Percentiles rank a stretch among this genome's conserved stretches.
phyloP scores from a whole-genome alignment of 2,888 invertebrate genomes.

The Apomyelois bistriatella region DNA sequence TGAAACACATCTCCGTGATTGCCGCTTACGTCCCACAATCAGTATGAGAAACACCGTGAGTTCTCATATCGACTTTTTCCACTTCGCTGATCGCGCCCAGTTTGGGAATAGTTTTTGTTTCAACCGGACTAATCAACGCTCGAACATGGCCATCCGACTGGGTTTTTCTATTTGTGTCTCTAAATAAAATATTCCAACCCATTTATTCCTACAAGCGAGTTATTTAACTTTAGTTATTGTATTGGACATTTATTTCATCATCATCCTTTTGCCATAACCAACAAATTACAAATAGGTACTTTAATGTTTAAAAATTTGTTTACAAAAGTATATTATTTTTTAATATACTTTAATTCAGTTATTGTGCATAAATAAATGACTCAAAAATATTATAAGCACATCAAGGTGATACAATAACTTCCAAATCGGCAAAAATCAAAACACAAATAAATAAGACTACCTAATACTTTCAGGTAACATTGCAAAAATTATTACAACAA shows the following conservation, averaged over 20 bases:
- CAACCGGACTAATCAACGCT: constrained; percentile 72
- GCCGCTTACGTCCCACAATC: constrained; percentile 71
- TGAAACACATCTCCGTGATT: constrained; percentile 69
- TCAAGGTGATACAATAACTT: too few relatives aligned
- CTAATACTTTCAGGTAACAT: too few relatives aligned
- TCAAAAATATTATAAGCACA: too few relatives aligned
- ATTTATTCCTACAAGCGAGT: constrained; percentile 23
- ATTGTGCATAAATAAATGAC: too few relatives aligned
- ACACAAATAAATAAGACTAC: too few relatives aligned
- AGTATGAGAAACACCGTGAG: constrained; percentile 41
- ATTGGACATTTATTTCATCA: neutral
- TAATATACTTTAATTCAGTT: too few relatives aligned
- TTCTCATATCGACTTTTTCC: constrained; percentile 75
- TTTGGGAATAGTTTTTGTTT: constrained; percentile 76
- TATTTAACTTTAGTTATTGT: neutral
- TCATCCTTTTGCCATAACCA: too few relatives aligned
- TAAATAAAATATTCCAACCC: constrained; percentile 40
- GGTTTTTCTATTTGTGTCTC: constrained; percentile 45
- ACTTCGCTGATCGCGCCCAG: constrained; percentile 68
- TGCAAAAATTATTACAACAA: too few relatives aligned
- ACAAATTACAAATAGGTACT: too few relatives aligned
- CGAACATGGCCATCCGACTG: constrained; percentile 53
- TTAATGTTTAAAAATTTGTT: too few relatives aligned
- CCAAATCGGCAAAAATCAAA: too few relatives aligned
- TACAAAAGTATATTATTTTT: too few relatives aligned